Evolutionary conservation across 2,113 vertebrate species (phyloP).

Genomic region (Fregetta grallaria): DNA sequence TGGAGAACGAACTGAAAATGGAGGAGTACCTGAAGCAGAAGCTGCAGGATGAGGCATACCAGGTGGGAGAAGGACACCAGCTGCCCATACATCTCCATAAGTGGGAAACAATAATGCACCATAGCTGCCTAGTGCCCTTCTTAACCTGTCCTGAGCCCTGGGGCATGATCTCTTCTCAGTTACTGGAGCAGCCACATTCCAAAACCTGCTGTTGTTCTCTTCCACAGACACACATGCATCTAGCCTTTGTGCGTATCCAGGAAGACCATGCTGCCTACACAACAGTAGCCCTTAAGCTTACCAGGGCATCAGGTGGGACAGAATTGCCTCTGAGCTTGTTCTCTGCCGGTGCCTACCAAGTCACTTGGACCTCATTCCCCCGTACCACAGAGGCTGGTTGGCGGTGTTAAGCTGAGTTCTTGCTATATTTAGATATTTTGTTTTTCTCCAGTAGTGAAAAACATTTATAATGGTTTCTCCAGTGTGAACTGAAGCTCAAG

Average conservation of each 20-base stretch:
- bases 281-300: not conserved
- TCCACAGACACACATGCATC: not conserved
- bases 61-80: conserved; percentile 73
- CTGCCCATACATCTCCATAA: not conserved
- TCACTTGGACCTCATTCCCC: not conserved
- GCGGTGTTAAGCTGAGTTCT: not conserved
- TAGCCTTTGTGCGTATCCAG: not conserved
- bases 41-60: conserved; percentile 86
- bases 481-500: not conserved
- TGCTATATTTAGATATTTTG: not conserved
- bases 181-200: not conserved
- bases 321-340: not conserved
- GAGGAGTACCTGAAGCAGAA: conserved; percentile 91
- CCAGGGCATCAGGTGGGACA: not conserved
- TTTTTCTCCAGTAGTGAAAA: not conserved
- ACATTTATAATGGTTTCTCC: not conserved
- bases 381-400: not conserved
- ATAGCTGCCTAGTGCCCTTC: not conserved
- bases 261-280: not conserved
- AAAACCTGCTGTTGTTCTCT: not conserved
- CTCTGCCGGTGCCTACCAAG: not conserved
- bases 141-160: not conserved
- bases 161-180: not conserved
- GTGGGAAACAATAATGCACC: not conserved
- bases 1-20: conserved; percentile 89